phyloP scores from a whole-genome alignment of 37 sponge, comb jelly and placozoan genomes.

The Spongilla lacustris region DNA sequence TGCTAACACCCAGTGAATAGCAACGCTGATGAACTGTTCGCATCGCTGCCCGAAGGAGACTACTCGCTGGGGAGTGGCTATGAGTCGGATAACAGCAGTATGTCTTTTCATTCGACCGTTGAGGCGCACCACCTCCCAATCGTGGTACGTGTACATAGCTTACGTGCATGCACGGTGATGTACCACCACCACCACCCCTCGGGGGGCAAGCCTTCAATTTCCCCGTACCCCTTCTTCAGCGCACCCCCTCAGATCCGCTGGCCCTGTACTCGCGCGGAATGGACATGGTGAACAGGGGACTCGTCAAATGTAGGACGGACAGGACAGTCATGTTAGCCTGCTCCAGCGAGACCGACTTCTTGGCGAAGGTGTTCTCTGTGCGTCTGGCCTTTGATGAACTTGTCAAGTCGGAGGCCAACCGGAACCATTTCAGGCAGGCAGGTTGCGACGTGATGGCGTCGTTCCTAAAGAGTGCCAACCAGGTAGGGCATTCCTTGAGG shows the following conservation, averaged over 20 bases:
- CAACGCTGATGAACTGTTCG: not conserved
- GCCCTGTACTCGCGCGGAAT: conserved; percentile 14
- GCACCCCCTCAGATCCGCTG: not conserved
- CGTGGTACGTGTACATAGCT: not conserved
- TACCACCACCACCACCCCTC: no score
- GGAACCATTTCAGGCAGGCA: conserved; percentile 22
- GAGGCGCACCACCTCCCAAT: not conserved
- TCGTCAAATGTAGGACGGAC: conserved; percentile 24
- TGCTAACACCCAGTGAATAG: not conserved
- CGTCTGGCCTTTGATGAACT: conserved; percentile 77
- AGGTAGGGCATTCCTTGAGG: not conserved
- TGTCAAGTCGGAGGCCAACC: conserved; percentile 27
- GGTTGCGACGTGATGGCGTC: conserved; percentile 42
- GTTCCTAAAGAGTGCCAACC: conserved; percentile 35
- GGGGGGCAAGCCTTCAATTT: no score
- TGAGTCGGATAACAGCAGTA: not conserved
- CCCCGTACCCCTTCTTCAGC: not conserved
- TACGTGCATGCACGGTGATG: no score
- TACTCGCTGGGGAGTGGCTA: not conserved
- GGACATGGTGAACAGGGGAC: conserved; percentile 9
- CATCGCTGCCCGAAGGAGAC: not conserved
- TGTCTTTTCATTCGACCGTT: not conserved
- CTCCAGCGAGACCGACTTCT: conserved; percentile 67
- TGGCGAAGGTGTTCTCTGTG: conserved; percentile 81
- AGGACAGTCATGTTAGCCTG: conserved; percentile 71